These are phyloP conservation scores for Apeira syringaria DNA, from an alignment of 2,888 invertebrate species.

Conservation along the genomic window DNA sequence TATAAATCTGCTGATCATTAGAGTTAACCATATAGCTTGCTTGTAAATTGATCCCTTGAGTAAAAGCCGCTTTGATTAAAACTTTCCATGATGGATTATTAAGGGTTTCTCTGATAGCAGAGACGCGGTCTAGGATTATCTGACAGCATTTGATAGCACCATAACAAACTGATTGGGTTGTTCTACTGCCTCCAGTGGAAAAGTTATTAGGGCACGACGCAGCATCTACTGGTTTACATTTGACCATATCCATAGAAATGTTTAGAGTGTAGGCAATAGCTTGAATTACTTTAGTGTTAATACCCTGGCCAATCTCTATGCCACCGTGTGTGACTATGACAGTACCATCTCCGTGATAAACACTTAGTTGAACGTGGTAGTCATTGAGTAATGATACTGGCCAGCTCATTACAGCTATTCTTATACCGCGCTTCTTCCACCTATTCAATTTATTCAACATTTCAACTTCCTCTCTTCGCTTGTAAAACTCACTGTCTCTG, in stretches of 20 bases:
- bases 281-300: conserved; percentile 88
- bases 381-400: conserved; percentile 77
- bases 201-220: conserved; percentile 85
- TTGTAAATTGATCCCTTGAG: conserved; percentile 59
- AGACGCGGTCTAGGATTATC: conserved; percentile 71
- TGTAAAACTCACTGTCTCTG: conserved; percentile 75
- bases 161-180: conserved; percentile 51
- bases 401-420: conserved; percentile 88
- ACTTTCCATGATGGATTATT: conserved; percentile 77
- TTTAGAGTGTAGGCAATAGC: conserved; percentile 86
- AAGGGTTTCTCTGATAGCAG: conserved; percentile 63
- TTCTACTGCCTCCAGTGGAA: conserved; percentile 86
- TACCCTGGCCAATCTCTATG: conserved; percentile 92
- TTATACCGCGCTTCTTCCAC: conserved; percentile 91
- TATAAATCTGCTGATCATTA: conserved; percentile 51
- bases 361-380: conserved; percentile 84
- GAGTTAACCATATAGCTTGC: conserved; percentile 49
- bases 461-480: conserved; percentile 78
- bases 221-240: conserved; percentile 85
- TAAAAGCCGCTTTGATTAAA: conserved; percentile 73
- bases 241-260: conserved; percentile 85
- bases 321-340: conserved; percentile 89
- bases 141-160: conserved; percentile 76
- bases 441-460: conserved; percentile 86
- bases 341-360: conserved; percentile 88